Evolutionary conservation across 1,140 invertebrate species (phyloP), one percentile per base, ranked within the genome.

Genomic region (Pentalonia nigronervosa): DNA sequence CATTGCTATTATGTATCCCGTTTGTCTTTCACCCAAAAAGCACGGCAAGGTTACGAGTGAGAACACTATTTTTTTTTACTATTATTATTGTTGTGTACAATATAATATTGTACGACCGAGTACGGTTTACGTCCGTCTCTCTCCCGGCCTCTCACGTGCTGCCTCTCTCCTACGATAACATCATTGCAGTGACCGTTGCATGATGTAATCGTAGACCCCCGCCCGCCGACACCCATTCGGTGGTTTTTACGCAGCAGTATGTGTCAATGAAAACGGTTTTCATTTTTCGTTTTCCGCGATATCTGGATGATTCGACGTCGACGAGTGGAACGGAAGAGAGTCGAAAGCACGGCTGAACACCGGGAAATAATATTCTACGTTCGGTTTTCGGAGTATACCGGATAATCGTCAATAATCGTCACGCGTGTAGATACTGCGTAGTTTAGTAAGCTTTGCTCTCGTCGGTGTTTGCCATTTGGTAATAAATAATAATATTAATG

Each of bases 1-100:
- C 1, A 21, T 53, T 53, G 20, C 7, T 53, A 6, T 53, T 17
- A 76, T 14, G 30, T 67, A 67, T n/a, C n/a, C n/a, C 60, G 60
- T 76, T 76, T 76, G 60, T 76, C n/a, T 76, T 76, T 76, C 60
- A 76, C 60, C 60, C 60, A n/a, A 76, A n/a, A 76, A 76, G 14
- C 60, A 30, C 60, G 60, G 30, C 60, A 76, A 76, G 60, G 30
- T 76, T 76, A 76, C 6, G 17, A n/a, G 30, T 17, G 17, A 17
- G 60, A 76, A 76, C 60, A 76, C 30, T n/a, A n/a, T 41, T 41
- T 41, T 41, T 41, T n/a, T n/a, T n/a, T 17, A n/a, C 11, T 53
- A 67, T 67, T 67, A 17, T 67, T 30, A 30, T n/a, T 30, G 14
- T 67, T 67, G 60, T 67, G 60, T 67, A 67, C 30, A 11, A n/a